phyloP scores from a whole-genome alignment of 1,140 invertebrate genomes.

The Chlorops oryzae region DNA sequence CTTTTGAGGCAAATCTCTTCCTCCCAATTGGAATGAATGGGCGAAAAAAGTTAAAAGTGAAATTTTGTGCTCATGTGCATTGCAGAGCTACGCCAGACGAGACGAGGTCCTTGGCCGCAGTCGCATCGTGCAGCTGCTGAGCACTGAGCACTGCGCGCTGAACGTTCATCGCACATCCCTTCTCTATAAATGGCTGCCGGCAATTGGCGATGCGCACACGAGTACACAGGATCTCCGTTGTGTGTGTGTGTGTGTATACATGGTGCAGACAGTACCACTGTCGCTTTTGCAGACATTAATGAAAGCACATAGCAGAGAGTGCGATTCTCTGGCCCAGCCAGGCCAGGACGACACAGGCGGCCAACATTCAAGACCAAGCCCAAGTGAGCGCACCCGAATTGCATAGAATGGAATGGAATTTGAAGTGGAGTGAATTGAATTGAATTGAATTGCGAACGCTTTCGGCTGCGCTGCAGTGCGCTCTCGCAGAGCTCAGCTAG shows the following conservation, averaged over 20 bases:
- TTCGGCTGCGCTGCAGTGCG: no score
- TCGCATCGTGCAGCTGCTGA: constrained; percentile 21
- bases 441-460: no score
- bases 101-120: constrained; percentile 38
- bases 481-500: constrained; percentile 21
- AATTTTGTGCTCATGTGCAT: constrained; percentile 22
- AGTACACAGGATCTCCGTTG: no score
- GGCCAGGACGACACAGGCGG: constrained; percentile 17
- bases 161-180: no score
- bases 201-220: no score
- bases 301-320: neutral
- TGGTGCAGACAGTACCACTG: constrained; percentile 2
- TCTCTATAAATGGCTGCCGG: no score
- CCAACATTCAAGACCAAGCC: constrained; percentile 45
- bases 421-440: no score
- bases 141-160: neutral
- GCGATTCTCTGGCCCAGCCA: neutral
- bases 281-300: constrained; percentile 13
- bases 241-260: no score
- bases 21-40: no score
- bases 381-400: constrained; percentile 12
- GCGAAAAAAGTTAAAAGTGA: constrained; percentile 47
- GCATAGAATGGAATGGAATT: neutral
- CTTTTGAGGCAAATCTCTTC: no score
- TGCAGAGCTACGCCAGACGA: constrained; percentile 16